Evolutionary conservation across 2,797 vertebrate genomes (phyloP).

Genomic region (Myotis myotis): DNA sequence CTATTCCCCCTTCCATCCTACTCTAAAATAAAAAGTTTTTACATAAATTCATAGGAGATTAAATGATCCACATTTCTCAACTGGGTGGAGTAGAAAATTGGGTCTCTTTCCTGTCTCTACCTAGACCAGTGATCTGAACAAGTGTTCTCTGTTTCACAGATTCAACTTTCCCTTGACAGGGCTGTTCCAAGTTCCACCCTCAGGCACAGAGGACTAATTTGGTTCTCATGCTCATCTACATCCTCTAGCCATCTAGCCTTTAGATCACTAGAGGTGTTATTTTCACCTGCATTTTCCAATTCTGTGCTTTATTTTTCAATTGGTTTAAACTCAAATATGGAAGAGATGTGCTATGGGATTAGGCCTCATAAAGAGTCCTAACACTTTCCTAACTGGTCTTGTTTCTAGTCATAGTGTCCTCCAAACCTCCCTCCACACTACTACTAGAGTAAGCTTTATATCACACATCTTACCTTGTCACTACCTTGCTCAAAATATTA

Average conservation of each 20-base stretch:
- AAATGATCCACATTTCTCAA: background rate
- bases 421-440: background rate
- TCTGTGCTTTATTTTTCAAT: constrained; percentile 45
- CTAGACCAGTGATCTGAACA: background rate
- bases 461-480: background rate
- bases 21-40: background rate
- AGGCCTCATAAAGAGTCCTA: background rate
- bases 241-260: background rate
- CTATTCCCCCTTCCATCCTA: background rate
- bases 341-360: background rate
- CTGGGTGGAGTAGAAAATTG: background rate
- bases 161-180: background rate
- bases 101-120: background rate
- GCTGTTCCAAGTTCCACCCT: constrained; percentile 2
- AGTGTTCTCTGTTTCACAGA: background rate
- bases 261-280: background rate
- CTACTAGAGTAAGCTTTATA: background rate
- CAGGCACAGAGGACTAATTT: background rate
- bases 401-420: background rate
- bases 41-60: background rate
- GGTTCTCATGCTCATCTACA: background rate
- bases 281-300: background rate
- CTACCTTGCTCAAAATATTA: constrained; percentile 1
- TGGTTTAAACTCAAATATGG: constrained; percentile 1
- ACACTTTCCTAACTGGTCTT: background rate